A percentile compares a stretch with the other conserved stretches of the same genome.
phyloP scores from a whole-genome alignment of 2,113 vertebrate genomes.

The Daubentonia madagascariensis region DNA sequence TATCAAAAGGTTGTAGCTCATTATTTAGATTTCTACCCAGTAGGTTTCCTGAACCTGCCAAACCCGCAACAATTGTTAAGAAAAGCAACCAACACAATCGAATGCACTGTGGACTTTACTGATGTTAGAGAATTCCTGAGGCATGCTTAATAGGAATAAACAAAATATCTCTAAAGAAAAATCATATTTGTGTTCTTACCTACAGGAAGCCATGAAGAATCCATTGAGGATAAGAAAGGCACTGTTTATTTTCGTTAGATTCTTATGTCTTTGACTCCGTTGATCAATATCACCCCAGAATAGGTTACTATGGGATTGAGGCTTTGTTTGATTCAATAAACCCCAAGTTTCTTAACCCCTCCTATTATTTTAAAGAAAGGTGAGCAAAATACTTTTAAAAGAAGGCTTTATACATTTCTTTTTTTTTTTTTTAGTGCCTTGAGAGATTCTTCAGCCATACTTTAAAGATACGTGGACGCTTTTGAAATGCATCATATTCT shows the following conservation, averaged over 20 bases:
- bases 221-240: slow-evolving; percentile 81
- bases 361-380: slow-evolving; percentile 84
- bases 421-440: slow-evolving; percentile 85
- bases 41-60: background rate
- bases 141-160: slow-evolving; percentile 69
- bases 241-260: slow-evolving; percentile 84
- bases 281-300: slow-evolving; percentile 85
- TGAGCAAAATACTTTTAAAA: slow-evolving; percentile 92
- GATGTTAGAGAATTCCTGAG: slow-evolving; percentile 65
- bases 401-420: slow-evolving; percentile 83
- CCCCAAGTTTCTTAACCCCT: slow-evolving; percentile 83
- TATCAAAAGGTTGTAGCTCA: background rate
- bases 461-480: slow-evolving; percentile 89
- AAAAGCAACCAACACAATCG: background rate
- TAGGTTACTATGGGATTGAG: slow-evolving; percentile 85
- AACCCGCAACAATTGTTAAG: slow-evolving; percentile 36
- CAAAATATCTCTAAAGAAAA: slow-evolving; percentile 56
- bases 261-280: slow-evolving; percentile 84
- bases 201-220: slow-evolving; percentile 79
- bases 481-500: slow-evolving; percentile 91
- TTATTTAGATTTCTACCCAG: background rate
- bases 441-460: slow-evolving; percentile 86
- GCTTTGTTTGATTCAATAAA: slow-evolving; percentile 85
- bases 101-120: background rate
- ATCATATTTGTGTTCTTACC: slow-evolving; percentile 80